A percentile compares a stretch with the other conserved stretches of the same genome.
Evolutionary conservation across 2,113 vertebrate species (phyloP).

Genomic region (Ochotona curzoniae): DNA sequence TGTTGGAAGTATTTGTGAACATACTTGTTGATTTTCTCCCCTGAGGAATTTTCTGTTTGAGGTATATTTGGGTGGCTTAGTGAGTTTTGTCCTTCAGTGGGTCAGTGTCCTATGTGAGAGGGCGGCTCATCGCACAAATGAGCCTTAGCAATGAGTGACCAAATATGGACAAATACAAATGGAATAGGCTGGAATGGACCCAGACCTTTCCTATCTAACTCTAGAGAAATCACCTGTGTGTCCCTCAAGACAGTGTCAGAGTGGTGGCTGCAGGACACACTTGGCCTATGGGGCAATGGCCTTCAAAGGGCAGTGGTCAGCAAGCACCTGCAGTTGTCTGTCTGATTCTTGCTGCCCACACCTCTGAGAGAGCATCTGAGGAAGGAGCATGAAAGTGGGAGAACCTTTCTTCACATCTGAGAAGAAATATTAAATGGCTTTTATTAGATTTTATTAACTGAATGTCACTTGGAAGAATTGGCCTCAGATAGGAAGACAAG

Average conservation of each 20-base stretch:
- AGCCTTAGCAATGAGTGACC: not conserved
- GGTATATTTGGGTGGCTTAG: too few species aligned
- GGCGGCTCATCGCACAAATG: not conserved
- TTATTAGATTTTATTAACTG: not conserved
- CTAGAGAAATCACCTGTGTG: not conserved
- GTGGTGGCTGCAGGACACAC: not conserved
- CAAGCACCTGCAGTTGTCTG: not conserved
- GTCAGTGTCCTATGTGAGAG: not conserved
- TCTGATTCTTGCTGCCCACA: not conserved
- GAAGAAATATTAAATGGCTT: not conserved
- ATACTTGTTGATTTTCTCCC: too few species aligned
- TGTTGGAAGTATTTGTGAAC: too few species aligned
- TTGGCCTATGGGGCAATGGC: not conserved
- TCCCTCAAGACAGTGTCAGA: not conserved
- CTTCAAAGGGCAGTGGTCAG: not conserved
- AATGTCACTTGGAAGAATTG: not conserved
- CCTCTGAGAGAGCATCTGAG: not conserved
- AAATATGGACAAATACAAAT: not conserved
- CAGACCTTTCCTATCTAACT: fast-evolving
- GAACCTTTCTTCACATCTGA: not conserved
- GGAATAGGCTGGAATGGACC: not conserved
- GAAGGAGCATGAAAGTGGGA: not conserved
- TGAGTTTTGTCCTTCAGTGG: too few species aligned
- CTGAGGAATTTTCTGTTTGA: too few species aligned
- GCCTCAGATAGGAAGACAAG: not conserved